Conservation (phyloP, 2,888 invertebrate species). For the Xestobium rufovillosum region DNA sequence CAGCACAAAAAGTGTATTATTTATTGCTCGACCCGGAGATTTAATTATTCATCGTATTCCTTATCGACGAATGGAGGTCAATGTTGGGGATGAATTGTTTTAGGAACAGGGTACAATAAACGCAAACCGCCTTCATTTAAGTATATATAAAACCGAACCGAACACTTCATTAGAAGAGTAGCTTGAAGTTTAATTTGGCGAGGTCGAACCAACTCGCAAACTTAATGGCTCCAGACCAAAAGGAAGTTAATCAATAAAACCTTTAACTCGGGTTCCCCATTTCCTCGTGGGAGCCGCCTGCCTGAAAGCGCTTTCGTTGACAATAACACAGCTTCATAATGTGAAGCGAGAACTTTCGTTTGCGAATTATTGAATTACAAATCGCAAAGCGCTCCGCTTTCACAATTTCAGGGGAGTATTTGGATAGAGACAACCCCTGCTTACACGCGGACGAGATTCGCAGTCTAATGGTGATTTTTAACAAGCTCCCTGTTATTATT, state of each 20-base stretch:
- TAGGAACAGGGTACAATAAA: no score
- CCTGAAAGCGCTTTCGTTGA: constrained; percentile 26
- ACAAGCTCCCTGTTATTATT: no score
- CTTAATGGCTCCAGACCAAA: constrained; percentile 35
- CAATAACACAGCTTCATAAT: constrained; percentile 30
- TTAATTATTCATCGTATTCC: no score
- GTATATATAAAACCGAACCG: constrained; percentile 2
- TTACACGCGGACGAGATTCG: no score
- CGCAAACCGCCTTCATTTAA: no score
- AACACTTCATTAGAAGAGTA: constrained; percentile 33
- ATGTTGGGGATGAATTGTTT: no score
- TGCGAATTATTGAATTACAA: constrained; percentile 35
- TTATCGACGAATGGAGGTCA: no score
- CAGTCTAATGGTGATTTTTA: no score
- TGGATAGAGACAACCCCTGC: no score
- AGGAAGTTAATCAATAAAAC: constrained; percentile 39
- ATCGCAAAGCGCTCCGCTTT: constrained; percentile 31
- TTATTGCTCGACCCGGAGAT: no score
- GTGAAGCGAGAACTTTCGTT: constrained; percentile 28
- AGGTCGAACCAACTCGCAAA: constrained; percentile 32
- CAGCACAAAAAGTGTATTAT: no score
- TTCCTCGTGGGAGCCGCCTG: constrained; percentile 13
- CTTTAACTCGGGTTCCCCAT: constrained; percentile 34
- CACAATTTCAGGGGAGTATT: no score
- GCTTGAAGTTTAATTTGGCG: constrained; percentile 35